Base-by-base conservation (phyloP, 2,888 invertebrate genomes). In the Coenonympha arcania region DNA sequence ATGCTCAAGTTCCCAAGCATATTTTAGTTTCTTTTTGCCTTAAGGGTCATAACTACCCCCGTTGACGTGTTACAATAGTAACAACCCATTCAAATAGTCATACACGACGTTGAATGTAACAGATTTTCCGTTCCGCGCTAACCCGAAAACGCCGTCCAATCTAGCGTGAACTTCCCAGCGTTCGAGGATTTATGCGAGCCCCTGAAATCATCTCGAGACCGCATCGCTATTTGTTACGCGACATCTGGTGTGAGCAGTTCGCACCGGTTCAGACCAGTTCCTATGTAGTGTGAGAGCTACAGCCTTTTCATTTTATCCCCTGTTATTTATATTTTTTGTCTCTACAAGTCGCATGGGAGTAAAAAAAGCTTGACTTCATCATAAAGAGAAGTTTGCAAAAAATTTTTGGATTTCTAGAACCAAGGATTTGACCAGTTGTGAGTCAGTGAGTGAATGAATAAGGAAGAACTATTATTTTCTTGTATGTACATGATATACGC, bases 181-280 rank as follows among this genome's bases (percentile, higher is more conserved):
- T 28, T 39, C 50, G 58, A 62, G 66, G 69, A 71, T 69, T 71
- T 71, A 69, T 66, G 57, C 50, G 57, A 56, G 59, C 61, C 68
- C 71, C 66, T 33, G 59, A 76, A 80, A 78, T 75, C 74, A 76
- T 79, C 71, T 66, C 61, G 52, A 43, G 61, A 79, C 79, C 75
- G 65, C 75, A 69, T 66, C 57, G 76, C 75, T 65, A 77, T 79
- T 76, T 75, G 73, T 79, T 77, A 73, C 69, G 73, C 69, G 66
- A 68, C 78, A 78, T 73, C 77, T 79, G 78, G 62, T 59, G 52
- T 51, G 59, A 73, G 66, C 66, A 60, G 73, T 74, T 73, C 67
- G 62, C 70, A 72, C 73, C 67, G 70, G 71, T 69, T 62, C 58
- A 54, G 56, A 64, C 64, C 59, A 63, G 67, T 66, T 69, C 48